Base-by-base conservation (phyloP, 2,797 vertebrate genomes). In the Sebastes steindachneri region DNA sequence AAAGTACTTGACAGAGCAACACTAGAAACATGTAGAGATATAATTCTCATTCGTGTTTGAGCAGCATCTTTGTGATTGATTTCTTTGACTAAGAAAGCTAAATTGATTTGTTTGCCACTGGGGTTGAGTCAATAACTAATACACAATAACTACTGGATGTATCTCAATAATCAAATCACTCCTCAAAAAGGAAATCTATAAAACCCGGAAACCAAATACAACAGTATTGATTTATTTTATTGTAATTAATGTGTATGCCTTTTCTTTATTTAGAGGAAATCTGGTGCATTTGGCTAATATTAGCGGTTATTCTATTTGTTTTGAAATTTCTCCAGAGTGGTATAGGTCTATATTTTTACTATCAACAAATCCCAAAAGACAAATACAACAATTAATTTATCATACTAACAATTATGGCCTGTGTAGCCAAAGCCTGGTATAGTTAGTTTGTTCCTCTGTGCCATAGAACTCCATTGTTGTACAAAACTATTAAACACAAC, bases 111-210 rank as follows among this genome's bases (percentile, higher is more conserved):
- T 8, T 68, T 60, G 37, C 68, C 72, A 68, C 58, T 64, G 58
- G 28, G 72, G 5, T 11, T 68, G 53, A 83, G n/a, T 26, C 23
- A 73, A 80, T 69, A 73, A 71, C 76, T 60, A 80, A 75, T 64
- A 33, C 54, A 65, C n/a, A 64, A 29, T 53, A 79, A 74, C 57
- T 66, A 72, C 54, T 73, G 19, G 51, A 35, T 31, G 25, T 23
- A 45, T 63, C 48, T 45, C 60, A 28, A 21, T 68, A 62, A 48
- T 67, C 26, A 68, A 79, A 80, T 31, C 21, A 15, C 3, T 48
- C 17, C 45, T 48, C 41, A 45, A 45, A 45, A 45, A 45, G 11
- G 9, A 69, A 21, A 63, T 48, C 3, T n/a, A 11, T 28, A 25
- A 23, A 37, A 64, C 2, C 64, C 2, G 6, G 37, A 9, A 57